Conservation (phyloP, 2,888 invertebrate species). For the Oasisia sp. region DNA sequence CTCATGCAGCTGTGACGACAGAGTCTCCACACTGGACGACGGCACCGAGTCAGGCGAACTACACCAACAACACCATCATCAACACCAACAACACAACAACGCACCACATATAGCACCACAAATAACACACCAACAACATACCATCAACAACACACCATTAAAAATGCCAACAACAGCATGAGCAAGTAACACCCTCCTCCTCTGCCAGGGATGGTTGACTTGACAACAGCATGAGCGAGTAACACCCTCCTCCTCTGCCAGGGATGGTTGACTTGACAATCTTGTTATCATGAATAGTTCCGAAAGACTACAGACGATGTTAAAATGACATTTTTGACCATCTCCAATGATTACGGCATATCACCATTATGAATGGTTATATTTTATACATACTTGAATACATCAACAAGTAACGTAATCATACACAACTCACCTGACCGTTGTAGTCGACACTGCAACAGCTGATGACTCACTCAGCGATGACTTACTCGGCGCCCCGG, state of each 20-base stretch:
- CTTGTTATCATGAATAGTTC: too few relatives aligned
- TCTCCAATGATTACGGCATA: too few relatives aligned
- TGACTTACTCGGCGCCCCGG: background rate
- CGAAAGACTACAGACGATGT: too few relatives aligned
- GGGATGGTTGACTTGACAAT: too few relatives aligned
- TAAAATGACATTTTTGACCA: too few relatives aligned
- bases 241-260: background rate
- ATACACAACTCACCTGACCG: background rate
- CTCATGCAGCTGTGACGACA: background rate
- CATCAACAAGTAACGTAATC: background rate
- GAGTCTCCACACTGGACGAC: constrained; percentile 46
- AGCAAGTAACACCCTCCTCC: background rate
- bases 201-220: background rate
- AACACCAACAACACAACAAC: background rate
- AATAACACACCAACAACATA: background rate
- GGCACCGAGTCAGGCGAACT: constrained; percentile 63
- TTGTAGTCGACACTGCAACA: constrained; percentile 13
- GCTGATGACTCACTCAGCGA: background rate
- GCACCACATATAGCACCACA: background rate
- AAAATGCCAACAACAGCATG: too few relatives aligned
- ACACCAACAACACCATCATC: constrained; percentile 21
- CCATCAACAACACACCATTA: too few relatives aligned
- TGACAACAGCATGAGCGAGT: too few relatives aligned
- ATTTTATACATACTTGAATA: background rate
- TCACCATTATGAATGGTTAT: background rate